A percentile compares a stretch with the other conserved stretches of the same genome.
These are phyloP conservation scores for Pammene aurita DNA, from an alignment of 2,888 invertebrate genomes.

Conservation along the genomic window DNA sequence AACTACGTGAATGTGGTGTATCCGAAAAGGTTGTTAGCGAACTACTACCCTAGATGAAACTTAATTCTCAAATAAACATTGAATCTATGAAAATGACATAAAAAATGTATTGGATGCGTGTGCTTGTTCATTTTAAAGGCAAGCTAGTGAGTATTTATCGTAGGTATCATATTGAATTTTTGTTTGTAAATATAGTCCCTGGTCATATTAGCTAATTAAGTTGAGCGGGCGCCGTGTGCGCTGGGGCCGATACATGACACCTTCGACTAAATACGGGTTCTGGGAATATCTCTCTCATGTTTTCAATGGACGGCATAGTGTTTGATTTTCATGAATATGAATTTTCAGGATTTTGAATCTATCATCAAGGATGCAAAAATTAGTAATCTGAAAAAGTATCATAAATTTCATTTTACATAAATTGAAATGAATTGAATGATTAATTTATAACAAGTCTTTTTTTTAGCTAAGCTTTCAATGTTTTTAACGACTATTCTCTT, in stretches of 20 bases:
- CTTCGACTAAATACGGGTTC: conserved; percentile 55
- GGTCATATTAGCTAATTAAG: conserved; percentile 61
- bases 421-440: too few species aligned
- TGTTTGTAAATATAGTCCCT: too few species aligned
- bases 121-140: neutral
- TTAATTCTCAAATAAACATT: neutral
- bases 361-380: too few species aligned
- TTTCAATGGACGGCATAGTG: neutral
- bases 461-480: too few species aligned
- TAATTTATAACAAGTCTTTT: too few species aligned
- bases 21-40: conserved; percentile 61
- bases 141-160: neutral
- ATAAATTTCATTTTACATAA: too few species aligned
- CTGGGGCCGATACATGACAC: conserved; percentile 52
- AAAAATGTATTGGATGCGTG: neutral
- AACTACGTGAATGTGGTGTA: conserved; percentile 59
- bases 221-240: conserved; percentile 61
- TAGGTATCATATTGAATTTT: too few species aligned
- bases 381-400: too few species aligned
- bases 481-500: too few species aligned
- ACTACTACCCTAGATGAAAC: neutral
- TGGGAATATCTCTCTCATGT: conserved; percentile 51
- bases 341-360: too few species aligned
- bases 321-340: neutral
- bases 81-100: neutral